Percentiles rank a stretch among this genome's conserved stretches.
phyloP scores from a whole-genome alignment of 2,888 invertebrate genomes.

The Lepidochrysops patricia region DNA sequence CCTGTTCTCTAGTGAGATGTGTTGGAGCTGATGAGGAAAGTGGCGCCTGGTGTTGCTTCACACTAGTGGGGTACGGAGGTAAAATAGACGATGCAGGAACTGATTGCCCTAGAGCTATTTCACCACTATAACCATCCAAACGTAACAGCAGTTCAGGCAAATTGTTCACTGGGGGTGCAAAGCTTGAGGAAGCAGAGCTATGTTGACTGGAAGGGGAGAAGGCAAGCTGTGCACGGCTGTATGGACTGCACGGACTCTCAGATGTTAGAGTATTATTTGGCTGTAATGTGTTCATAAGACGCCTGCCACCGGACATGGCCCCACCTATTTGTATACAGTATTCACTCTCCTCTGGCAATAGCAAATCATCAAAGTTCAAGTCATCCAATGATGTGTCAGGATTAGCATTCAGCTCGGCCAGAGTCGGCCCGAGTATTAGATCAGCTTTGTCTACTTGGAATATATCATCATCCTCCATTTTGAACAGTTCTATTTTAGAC shows the following conservation, averaged over 20 bases:
- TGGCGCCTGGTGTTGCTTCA: constrained; percentile 72
- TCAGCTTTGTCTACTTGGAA: constrained; percentile 92
- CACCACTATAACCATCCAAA: constrained; percentile 73
- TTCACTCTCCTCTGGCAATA: constrained; percentile 81
- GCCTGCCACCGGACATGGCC: constrained; percentile 58
- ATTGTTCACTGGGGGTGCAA: constrained; percentile 59
- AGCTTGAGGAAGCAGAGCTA: constrained; percentile 70
- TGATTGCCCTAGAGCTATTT: constrained; percentile 76
- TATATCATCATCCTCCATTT: constrained; percentile 91
- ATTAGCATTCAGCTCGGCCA: constrained; percentile 89
- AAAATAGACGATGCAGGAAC: constrained; percentile 75
- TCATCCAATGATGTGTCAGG: constrained; percentile 88
- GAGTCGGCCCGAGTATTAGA: constrained; percentile 86
- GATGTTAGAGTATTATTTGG: constrained; percentile 38
- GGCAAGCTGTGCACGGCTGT: constrained; percentile 61
- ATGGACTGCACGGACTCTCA: constrained; percentile 71
- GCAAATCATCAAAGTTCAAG: constrained; percentile 88
- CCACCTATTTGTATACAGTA: constrained; percentile 70
- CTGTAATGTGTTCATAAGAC: constrained; percentile 36
- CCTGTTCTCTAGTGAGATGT: constrained; percentile 84
- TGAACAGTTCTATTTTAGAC: constrained; percentile 76
- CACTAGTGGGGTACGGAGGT: constrained; percentile 56
- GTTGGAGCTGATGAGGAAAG: constrained; percentile 92
- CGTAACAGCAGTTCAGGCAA: constrained; percentile 80
- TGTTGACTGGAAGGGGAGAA: constrained; percentile 81